phyloP scores from a whole-genome alignment of 2,113 vertebrate genomes.

The Procavia capensis region DNA sequence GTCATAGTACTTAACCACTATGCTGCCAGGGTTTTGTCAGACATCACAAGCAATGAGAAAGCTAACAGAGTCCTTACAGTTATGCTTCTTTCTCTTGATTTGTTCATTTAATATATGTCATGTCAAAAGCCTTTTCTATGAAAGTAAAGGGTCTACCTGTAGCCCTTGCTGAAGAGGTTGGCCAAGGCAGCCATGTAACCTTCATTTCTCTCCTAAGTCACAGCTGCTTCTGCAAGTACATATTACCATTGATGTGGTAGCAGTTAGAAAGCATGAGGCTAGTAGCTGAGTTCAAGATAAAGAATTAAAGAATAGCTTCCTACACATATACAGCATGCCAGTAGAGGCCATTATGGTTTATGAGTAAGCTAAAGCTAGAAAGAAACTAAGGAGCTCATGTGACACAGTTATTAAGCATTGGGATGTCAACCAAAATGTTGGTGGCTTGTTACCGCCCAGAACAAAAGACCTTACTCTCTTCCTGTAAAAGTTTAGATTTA shows the following conservation, averaged over 20 bases:
- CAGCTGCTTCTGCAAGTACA: background rate
- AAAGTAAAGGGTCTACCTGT: background rate
- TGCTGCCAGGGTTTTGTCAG: too few species aligned
- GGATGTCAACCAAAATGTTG: background rate
- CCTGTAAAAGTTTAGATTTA: background rate
- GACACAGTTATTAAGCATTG: background rate
- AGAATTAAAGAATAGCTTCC: background rate
- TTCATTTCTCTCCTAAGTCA: background rate
- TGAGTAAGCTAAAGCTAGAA: background rate
- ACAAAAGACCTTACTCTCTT: background rate
- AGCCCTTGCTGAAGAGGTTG: background rate
- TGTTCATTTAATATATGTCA: background rate
- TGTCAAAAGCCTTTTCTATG: background rate
- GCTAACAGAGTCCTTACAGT: background rate
- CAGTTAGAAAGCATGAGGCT: background rate
- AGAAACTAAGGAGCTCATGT: too few species aligned
- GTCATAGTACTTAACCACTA: too few species aligned
- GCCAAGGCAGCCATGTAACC: background rate
- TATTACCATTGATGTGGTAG: background rate
- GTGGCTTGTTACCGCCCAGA: background rate
- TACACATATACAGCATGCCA: background rate
- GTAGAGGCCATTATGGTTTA: background rate
- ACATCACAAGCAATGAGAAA: background rate
- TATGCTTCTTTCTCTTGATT: background rate
- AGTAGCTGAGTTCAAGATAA: background rate